Base-by-base conservation (phyloP, 2,888 invertebrate species). In the Phortica okadai region DNA sequence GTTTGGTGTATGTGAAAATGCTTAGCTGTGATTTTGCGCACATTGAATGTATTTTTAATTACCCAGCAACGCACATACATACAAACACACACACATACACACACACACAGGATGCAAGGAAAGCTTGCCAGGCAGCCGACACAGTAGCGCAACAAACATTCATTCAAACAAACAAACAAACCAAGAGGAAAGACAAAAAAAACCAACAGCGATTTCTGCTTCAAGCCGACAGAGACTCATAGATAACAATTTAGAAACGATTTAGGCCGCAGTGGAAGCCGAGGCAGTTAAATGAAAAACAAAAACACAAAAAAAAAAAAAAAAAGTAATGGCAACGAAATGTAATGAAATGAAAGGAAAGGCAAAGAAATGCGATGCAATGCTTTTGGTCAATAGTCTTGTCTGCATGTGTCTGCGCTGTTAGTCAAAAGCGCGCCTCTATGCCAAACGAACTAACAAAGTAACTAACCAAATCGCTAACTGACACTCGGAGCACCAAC, bases 1-100 rank as follows among this genome's bases (percentile, higher is more conserved):
- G 50, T 11, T 11, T 50, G 8, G 50, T 6, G 2, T 50, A 62
- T 42, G 70, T 21, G 70, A 45, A 72, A 72, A 72, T 44, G 70
- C 54, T 72, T 72, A 72, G 76, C 84, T 81, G 85, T 84, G 85
- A 88, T 88, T 88, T 85, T 82, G 84, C 85, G 82, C 88, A 88
- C 87, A 88, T 85, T 85, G 88, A 85, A 88, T 85, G 85, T 83
- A 85, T 85, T 85, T 85, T 85, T 85, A 85, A 85, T 85, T 85
- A 88, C 85, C 44, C 2, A 66, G 33, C 45, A 7, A 41, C 67
- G 2, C 70, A 25, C 42, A 74, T 16, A 62, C 42, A 42, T 64
- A 64, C 33, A 50, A 75, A 83, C 78, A 82, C 79, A 73, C 76
- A 84, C 87, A 84, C 42, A 42, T 64, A 64, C 33, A 50, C 74